These are phyloP conservation scores for Aphelinus atriplicis DNA, from an alignment of 1,140 invertebrate species.

Conservation along the genomic window DNA sequence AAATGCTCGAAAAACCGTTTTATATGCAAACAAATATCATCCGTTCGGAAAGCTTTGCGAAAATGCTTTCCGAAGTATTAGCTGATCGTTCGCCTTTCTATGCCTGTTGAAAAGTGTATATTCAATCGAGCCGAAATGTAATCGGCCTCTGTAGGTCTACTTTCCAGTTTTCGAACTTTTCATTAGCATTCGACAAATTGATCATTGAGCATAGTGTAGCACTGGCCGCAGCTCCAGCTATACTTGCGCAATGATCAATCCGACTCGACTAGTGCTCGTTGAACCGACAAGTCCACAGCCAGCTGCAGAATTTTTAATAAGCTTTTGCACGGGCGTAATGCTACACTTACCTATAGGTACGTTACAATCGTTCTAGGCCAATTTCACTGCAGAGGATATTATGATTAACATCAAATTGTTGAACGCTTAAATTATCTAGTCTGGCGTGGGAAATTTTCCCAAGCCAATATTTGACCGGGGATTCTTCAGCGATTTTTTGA, in stretches of 20 bases:
- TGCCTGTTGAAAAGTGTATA: not conserved
- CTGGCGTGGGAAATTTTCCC: too few relatives aligned
- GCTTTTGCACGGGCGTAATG: constrained; percentile 36
- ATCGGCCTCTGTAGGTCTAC: not conserved
- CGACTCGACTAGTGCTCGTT: constrained; percentile 43
- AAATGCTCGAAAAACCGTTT: not conserved
- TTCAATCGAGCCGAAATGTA: not conserved
- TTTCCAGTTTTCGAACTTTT: constrained; percentile 6
- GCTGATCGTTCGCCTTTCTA: not conserved
- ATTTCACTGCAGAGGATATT: too few relatives aligned
- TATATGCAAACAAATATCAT: not conserved
- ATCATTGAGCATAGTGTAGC: constrained; percentile 52
- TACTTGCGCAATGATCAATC: constrained; percentile 49
- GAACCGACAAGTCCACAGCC: constrained; percentile 49
- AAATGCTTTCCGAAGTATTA: not conserved
- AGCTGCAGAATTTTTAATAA: constrained; percentile 35
- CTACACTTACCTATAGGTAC: constrained; percentile 14
- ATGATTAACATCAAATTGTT: too few relatives aligned
- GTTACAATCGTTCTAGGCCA: too few relatives aligned
- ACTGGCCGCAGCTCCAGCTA: constrained; percentile 43
- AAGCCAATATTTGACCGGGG: too few relatives aligned
- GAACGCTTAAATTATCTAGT: too few relatives aligned
- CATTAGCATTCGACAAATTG: constrained; percentile 51
- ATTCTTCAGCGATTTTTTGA: too few relatives aligned
- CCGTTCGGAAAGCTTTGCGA: not conserved